phyloP scores from a whole-genome alignment of 1,140 invertebrate species.

The Asobara japonica region DNA sequence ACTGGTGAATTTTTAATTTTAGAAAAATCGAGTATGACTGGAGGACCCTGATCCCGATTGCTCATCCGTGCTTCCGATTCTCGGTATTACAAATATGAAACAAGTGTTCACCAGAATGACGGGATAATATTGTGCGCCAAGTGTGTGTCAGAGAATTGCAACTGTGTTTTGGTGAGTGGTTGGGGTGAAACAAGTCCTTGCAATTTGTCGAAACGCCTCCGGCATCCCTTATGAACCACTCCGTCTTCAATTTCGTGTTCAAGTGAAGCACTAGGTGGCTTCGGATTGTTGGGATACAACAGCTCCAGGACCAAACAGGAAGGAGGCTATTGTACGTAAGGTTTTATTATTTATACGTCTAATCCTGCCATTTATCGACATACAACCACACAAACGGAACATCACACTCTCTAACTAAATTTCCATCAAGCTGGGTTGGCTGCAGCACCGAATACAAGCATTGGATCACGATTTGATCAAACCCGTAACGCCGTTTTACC shows the following conservation, averaged over 20 bases:
- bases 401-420: no score
- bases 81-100: conserved; percentile 1
- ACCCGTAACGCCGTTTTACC: no score
- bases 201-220: conserved; percentile 20
- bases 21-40: no score
- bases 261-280: neutral
- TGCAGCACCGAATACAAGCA: no score
- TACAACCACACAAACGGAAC: no score
- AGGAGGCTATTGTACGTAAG: no score
- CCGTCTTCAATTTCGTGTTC: conserved; percentile 9
- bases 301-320: no score
- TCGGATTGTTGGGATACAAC: neutral
- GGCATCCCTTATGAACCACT: conserved; percentile 13
- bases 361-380: no score
- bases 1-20: no score
- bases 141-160: neutral
- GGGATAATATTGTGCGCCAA: neutral
- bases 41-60: conserved; percentile 15
- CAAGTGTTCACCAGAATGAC: neutral
- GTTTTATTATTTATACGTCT: no score
- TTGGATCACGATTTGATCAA: no score
- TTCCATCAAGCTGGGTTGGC: no score
- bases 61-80: neutral
- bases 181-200: conserved; percentile 2
- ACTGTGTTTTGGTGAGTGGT: neutral